Evolutionary conservation across 2,888 invertebrate species (phyloP), one percentile per base, ranked within the genome.

Genomic region (Heliconius erato): DNA sequence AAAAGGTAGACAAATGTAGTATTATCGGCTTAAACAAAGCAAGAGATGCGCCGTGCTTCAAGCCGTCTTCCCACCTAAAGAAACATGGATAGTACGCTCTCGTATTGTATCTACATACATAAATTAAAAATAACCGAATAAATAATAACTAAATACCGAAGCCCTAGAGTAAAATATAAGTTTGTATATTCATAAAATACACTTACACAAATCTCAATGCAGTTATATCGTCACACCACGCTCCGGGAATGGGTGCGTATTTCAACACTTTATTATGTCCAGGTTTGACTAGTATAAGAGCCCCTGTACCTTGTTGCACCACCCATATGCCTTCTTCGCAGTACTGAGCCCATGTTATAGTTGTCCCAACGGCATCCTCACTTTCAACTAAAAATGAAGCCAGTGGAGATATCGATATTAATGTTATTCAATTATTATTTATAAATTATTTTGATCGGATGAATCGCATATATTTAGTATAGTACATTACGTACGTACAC

Each of bases 271-370:
- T 94, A 83, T 90, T 91, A 7, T 72, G 84, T 1, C 94, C 94
- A 0, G 94, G 93, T 65, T 87, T 89, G 1, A 95, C 88, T 2
- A 94, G 85, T 3, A 96, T 85, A 71, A 96, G 85, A 1, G 94
- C 90, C 0, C 96, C 96, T 0, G 95, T 94, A 0, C 92, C 94
- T 11, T 90, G 88, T 82, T 96, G 96, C 0, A 93, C 89, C 16
- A 94, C 89, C 96, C 96, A 96, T 3, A 96, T 86, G 11, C 95
- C 95, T 40, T 92, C 91, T 0, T 92, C 90, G 69, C 92, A 91
- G 83, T 95, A 95, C 67, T 92, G 86, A 0, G 95, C 96, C 95
- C 95, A 95, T 2, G 92, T 94, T 28, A 96, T 87, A 0, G 94
- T 92, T 23, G 94, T 93, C 1, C 93, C 94, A 40, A 92, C 87